Evolutionary conservation across 2,113 vertebrate genomes (phyloP), one percentile per base, ranked within the genome.

Genomic region (Poeciliopsis retropinna): DNA sequence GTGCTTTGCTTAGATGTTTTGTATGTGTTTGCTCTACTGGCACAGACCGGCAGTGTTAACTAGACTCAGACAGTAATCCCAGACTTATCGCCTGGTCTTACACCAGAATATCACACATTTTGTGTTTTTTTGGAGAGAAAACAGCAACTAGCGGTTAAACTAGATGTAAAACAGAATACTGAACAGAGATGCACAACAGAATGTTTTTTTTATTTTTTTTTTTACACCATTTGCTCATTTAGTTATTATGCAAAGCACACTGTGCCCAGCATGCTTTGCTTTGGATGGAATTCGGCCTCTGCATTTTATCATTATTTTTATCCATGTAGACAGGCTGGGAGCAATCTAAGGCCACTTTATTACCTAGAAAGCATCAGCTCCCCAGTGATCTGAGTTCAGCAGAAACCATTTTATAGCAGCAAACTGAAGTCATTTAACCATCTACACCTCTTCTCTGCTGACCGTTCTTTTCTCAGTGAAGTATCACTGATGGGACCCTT

Each of bases 1-100:
- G 37, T 80, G 72, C 73, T 62, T 67, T 29, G 28, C 54, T 41
- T 67, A 70, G 78, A 60, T 75, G 80, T 72, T 76, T 54, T 60
- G 13, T 37, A 54, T 31, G 22, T 22, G 29, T 85, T 81, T 76
- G 51, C 66, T 39, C 63, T 62, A 67, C 73, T 41, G 66, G 60
- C 57, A 69, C 70, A 70, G 1, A 22, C 15, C 19, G 64, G 44
- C 27, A 25, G 65, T 25, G 72, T 71, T 71, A 69, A 80, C 28
- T 54, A 64, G 27, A 27, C 57, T 51, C 65, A 25, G 5, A 64
- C 37, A 61, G 57, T 25, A 61, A 83, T 77, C 71, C 11, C 64
- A 71, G n/a, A 70, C 15, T 29, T 22, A 62, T 75, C 65, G 80
- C 37, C 34, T n/a, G 60, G 47, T 41, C 67, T 60, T 61, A n/a